These are phyloP conservation scores for Nannoperca australis DNA, from an alignment of 2,797 vertebrate genomes.

Conservation along the genomic window DNA sequence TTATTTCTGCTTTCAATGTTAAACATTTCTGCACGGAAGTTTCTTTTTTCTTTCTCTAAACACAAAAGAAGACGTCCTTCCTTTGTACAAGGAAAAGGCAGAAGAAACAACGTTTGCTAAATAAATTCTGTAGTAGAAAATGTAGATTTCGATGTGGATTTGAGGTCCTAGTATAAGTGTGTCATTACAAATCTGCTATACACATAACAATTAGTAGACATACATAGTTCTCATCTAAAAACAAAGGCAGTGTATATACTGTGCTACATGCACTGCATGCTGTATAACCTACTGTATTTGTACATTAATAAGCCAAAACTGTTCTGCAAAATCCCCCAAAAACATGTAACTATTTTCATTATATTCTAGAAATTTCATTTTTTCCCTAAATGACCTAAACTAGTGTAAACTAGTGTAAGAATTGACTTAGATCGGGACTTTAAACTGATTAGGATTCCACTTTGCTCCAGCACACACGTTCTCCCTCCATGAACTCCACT, in stretches of 20 bases:
- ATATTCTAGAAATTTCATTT: too few relatives aligned
- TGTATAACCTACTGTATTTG: background rate
- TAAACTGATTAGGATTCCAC: slow-evolving; percentile 1
- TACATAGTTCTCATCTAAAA: background rate
- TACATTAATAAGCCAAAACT: background rate
- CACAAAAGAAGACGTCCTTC: too few relatives aligned
- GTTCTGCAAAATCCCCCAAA: background rate
- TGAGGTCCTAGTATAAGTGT: background rate
- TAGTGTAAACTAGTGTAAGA: too few relatives aligned
- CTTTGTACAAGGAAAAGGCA: background rate
- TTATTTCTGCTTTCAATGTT: background rate
- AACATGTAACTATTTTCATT: background rate
- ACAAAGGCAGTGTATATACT: background rate
- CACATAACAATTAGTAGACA: background rate
- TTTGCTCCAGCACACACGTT: background rate
- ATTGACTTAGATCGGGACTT: too few relatives aligned
- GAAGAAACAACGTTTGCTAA: too few relatives aligned
- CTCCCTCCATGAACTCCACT: slow-evolving; percentile 12
- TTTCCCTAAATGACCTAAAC: too few relatives aligned
- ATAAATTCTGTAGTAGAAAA: background rate
- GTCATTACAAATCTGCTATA: background rate
- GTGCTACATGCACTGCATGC: background rate
- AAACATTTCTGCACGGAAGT: background rate
- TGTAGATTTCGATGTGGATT: background rate
- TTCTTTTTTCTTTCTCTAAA: too few relatives aligned